Conservation (phyloP, 2,888 invertebrate genomes). For the Marronus borbonicus region DNA sequence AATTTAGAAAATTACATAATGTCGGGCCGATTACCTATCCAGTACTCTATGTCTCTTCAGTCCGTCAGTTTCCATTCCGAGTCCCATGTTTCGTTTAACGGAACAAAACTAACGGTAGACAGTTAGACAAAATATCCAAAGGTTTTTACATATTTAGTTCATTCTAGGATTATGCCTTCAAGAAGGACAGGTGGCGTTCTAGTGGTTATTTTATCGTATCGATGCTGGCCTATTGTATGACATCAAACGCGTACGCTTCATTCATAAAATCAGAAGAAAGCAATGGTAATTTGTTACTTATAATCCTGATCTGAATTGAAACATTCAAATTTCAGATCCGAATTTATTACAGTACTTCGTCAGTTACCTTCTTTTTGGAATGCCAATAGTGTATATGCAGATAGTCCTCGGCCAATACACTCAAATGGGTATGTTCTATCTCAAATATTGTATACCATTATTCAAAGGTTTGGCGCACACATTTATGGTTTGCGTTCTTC, state of each 20-base stretch:
- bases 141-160: too few relatives aligned
- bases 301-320: not conserved
- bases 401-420: constrained; percentile 54
- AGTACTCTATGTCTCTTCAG: too few relatives aligned
- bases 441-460: constrained; percentile 51
- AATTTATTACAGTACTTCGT: constrained; percentile 51
- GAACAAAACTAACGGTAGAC: not conserved
- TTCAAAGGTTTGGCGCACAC: constrained; percentile 46
- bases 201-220: not conserved
- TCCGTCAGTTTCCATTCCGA: not conserved
- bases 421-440: constrained; percentile 50
- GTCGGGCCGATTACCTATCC: too few relatives aligned
- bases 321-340: constrained; percentile 49
- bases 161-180: not conserved
- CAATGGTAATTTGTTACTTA: not conserved
- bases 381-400: constrained; percentile 54
- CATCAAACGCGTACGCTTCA: constrained; percentile 1
- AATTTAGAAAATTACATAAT: too few relatives aligned
- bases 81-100: not conserved
- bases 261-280: not conserved
- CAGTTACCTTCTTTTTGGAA: constrained; percentile 49
- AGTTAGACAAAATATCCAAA: too few relatives aligned
- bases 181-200: constrained; percentile 5
- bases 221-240: not conserved
- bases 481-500: constrained; percentile 46